phyloP scores from a whole-genome alignment of 2,888 invertebrate genomes.

The Mythimna loreyi region DNA sequence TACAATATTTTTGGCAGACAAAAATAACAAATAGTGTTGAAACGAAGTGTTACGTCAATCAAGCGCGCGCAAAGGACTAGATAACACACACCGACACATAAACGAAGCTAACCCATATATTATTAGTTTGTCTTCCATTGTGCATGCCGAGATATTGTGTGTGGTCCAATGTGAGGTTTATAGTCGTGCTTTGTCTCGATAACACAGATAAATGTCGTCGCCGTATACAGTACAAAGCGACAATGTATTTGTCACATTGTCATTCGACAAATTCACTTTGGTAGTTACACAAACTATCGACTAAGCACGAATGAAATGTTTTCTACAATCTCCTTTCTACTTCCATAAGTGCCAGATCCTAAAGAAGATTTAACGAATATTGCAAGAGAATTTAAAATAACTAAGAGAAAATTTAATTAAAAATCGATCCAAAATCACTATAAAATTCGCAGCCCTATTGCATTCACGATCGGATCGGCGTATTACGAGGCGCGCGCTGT shows the following conservation, averaged over 20 bases:
- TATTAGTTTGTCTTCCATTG: constrained; percentile 87
- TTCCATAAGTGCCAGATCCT: constrained; percentile 48
- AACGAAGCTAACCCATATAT: constrained; percentile 85
- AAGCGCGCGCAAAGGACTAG: constrained; percentile 79
- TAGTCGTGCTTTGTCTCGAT: constrained; percentile 89
- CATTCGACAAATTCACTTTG: constrained; percentile 85
- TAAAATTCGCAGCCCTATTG: constrained; percentile 90
- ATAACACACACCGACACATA: constrained; percentile 81
- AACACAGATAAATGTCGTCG: constrained; percentile 90
- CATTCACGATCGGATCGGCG: constrained; percentile 89
- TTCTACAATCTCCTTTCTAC: constrained; percentile 64
- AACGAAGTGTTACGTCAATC: constrained; percentile 79
- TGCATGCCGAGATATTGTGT: constrained; percentile 87
- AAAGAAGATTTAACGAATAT: constrained; percentile 46
- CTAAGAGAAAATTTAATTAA: constrained; percentile 81
- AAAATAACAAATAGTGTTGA: constrained; percentile 72
- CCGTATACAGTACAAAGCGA: constrained; percentile 87
- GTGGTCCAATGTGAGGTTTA: constrained; percentile 90
- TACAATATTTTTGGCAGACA: constrained; percentile 74
- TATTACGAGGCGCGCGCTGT: constrained; percentile 87
- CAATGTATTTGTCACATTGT: constrained; percentile 86
- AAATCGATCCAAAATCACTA: constrained; percentile 84
- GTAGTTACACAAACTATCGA: constrained; percentile 76
- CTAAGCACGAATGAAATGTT: constrained; percentile 68
- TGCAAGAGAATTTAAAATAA: constrained; percentile 71